Percentiles rank a stretch among this genome's conserved stretches.
Evolutionary conservation across 64 coral and sea anemone genomes (phyloP).

Genomic region (Platygyra sinensis): DNA sequence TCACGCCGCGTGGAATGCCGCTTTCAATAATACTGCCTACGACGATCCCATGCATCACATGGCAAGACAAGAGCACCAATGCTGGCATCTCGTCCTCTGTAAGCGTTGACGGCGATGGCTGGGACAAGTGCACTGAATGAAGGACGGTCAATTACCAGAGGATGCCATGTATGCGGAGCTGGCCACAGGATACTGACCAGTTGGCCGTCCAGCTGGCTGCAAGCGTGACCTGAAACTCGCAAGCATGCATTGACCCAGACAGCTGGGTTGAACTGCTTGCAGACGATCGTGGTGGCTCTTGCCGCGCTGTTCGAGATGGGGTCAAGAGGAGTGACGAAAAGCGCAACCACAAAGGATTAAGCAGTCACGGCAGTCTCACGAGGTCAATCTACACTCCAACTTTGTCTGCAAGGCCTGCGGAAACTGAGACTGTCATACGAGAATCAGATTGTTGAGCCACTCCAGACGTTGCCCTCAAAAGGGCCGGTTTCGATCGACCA

Average conservation of each 20-base stretch:
- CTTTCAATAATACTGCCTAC: no score
- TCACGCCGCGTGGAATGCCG: no score
- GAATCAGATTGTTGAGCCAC: neutral
- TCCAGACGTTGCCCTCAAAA: neutral
- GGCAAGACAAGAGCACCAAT: no score
- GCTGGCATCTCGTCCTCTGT: neutral
- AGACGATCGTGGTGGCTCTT: neutral
- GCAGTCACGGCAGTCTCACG: neutral
- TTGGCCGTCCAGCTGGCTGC: no score
- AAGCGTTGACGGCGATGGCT: neutral
- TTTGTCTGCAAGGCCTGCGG: neutral
- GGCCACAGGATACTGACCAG: neutral
- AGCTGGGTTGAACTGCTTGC: neutral
- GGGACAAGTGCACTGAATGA: conserved; percentile 3
- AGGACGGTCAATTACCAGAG: neutral
- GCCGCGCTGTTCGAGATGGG: neutral
- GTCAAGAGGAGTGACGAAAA: neutral
- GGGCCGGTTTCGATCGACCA: no score
- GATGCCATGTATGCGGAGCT: neutral
- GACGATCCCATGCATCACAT: no score
- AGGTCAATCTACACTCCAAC: neutral
- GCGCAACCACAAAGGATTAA: neutral
- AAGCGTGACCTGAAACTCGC: neutral
- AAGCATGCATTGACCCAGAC: neutral
- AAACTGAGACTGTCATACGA: neutral